These are phyloP conservation scores for Asbolus verrucosus DNA, from an alignment of 1,140 invertebrate genomes.

Conservation along the genomic window DNA sequence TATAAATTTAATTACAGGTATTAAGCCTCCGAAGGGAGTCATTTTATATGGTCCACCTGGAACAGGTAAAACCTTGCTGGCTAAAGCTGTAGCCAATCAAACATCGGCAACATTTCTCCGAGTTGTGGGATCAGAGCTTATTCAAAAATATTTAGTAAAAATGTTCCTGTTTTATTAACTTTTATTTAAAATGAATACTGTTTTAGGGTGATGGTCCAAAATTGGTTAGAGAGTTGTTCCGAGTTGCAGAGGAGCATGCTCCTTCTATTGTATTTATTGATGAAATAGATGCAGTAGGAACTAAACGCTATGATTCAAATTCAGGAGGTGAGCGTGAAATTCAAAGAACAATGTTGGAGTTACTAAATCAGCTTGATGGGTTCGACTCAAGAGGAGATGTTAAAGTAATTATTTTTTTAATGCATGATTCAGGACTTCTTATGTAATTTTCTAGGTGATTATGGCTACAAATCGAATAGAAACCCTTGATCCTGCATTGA, in stretches of 20 bases:
- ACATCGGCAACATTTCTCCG: constrained; percentile 99
- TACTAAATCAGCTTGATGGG: constrained; percentile 98
- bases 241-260: constrained; percentile 99
- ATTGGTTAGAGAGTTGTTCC: constrained; percentile 95
- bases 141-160: constrained; percentile 98
- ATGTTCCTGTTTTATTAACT: too few species aligned
- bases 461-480: constrained; percentile 99
- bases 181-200: too few species aligned
- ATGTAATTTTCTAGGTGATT: constrained; percentile 79
- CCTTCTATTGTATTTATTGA: constrained; percentile 99
- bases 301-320: constrained; percentile 99
- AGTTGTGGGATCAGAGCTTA: constrained; percentile 98
- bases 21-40: constrained; percentile 99
- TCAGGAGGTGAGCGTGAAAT: constrained; percentile 99
- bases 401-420: constrained; percentile 79
- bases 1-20: constrained; percentile 63
- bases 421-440: too few species aligned
- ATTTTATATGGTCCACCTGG: constrained; percentile 99
- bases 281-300: constrained; percentile 99
- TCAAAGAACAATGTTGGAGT: constrained; percentile 99
- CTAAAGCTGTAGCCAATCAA: constrained; percentile 99
- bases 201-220: constrained; percentile 96
- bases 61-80: constrained; percentile 97
- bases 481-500: constrained; percentile 98
- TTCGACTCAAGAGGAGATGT: constrained; percentile 97